Evolutionary conservation across 1,140 invertebrate species (phyloP), one percentile per base, ranked within the genome.

Genomic region (Piezodorus guildinii): DNA sequence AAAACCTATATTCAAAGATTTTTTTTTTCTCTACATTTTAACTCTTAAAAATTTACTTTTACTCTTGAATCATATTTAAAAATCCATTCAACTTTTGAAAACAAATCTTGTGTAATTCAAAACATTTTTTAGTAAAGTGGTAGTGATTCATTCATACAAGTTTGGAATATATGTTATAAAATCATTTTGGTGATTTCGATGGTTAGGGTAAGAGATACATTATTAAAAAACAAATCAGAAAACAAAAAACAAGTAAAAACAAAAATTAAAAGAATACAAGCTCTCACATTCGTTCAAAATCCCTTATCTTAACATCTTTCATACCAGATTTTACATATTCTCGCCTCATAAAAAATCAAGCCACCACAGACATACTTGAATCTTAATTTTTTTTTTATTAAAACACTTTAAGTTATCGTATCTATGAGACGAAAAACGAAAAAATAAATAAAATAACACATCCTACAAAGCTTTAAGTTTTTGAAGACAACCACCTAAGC

Each of bases 1-100:
- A 63, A 63, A 63, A 63, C 62, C 62, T 63, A 60, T 62, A 45
- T 45, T 45, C 39, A 62, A 25, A 30, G 30, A 19, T 62, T 62
- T 49, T 62, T 52, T 52, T 62, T 63, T 63, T 45, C n/a, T 49
- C 27, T 54, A 46, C 51, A 54, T 16, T 54, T 61, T 54, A 51
- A 30, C 34, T 54, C 16, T 63, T 39, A 63, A 63, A 27, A 17
- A 34, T 23, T 34, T 54, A 16, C 60, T 61, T 17, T 49, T 21
- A 49, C 14, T 49, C 16, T 51, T 62, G 19, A 25, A 17, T 49
- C 46, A 23, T 60, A 39, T 17, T 60, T 17, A 39, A 60, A 60
- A 44, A 43, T 39, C 17, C 43, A 56, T 56, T 56, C 52, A 56
- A 19, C n/a, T 19, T 49, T 49, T 49, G 46, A 49, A 49, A 49